Conservation (phyloP, 2,113 vertebrate species). For the Sardina pilchardus region DNA sequence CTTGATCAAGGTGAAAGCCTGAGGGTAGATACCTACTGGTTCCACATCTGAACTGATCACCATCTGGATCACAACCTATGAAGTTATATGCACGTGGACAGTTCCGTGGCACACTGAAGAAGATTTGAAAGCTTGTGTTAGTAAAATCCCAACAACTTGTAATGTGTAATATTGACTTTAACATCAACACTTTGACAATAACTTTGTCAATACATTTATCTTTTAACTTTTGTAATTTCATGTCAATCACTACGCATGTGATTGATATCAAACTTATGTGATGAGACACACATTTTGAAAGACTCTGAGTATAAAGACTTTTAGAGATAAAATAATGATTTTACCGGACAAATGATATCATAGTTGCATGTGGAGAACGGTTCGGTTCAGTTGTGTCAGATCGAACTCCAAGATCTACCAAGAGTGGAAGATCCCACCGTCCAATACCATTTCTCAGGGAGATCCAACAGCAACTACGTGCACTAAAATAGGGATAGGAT, state of each 20-base stretch:
- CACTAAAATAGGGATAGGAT: constrained; percentile 11
- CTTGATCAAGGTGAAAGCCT: constrained; percentile 61
- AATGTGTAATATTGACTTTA: neutral
- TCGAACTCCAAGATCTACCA: constrained; percentile 67
- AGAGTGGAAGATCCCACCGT: constrained; percentile 44
- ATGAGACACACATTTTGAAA: neutral
- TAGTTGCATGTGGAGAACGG: constrained; percentile 57
- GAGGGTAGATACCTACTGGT: constrained; percentile 17
- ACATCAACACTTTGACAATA: too few relatives aligned
- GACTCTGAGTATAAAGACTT: neutral
- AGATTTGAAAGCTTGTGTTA: neutral
- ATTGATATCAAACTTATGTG: neutral
- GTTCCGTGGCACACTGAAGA: constrained; percentile 63
- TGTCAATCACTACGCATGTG: neutral
- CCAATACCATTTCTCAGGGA: neutral
- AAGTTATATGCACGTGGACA: constrained; percentile 62
- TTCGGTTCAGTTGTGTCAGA: constrained; percentile 68
- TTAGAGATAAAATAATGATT: too few relatives aligned
- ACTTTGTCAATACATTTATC: too few relatives aligned
- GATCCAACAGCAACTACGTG: constrained; percentile 37
- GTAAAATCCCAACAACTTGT: neutral
- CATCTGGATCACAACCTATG: constrained; percentile 63
- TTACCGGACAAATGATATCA: constrained; percentile 66
- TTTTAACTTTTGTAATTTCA: neutral
- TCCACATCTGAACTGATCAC: constrained; percentile 63